Percentiles rank a stretch among this genome's conserved stretches.
phyloP scores from a whole-genome alignment of 2,113 vertebrate species.

The Aspidoscelis tigris region DNA sequence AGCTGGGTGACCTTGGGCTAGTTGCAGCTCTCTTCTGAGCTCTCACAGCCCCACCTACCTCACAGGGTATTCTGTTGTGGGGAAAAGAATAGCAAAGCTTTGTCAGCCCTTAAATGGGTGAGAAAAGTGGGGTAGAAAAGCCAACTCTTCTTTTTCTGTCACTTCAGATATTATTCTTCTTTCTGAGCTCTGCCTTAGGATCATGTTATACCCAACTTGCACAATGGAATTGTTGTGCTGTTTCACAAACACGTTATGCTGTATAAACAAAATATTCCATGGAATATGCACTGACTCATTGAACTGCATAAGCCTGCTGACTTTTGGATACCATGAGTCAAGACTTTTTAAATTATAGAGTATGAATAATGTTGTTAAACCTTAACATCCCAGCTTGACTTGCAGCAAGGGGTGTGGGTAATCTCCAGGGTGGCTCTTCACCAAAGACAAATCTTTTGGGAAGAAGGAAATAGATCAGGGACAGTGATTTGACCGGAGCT shows the following conservation, averaged over 20 bases:
- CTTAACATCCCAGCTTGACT: slow-evolving; percentile 9
- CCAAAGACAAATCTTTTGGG: slow-evolving; percentile 43
- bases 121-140: no score
- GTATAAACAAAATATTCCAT: slow-evolving; percentile 29
- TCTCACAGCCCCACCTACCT: no score
- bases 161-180: slow-evolving; percentile 23
- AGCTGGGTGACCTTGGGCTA: no score
- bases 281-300: slow-evolving; percentile 38
- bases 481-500: slow-evolving; percentile 54
- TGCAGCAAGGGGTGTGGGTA: slow-evolving; percentile 34
- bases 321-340: slow-evolving; percentile 53
- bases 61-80: no score
- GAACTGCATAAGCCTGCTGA: slow-evolving; percentile 30
- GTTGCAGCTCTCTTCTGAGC: no score
- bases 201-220: slow-evolving; percentile 27
- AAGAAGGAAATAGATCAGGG: slow-evolving; percentile 22
- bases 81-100: no score
- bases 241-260: slow-evolving; percentile 37
- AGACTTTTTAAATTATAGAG: slow-evolving; percentile 56
- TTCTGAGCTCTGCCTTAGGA: slow-evolving; percentile 58
- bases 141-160: neutral
- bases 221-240: slow-evolving; percentile 13
- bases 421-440: slow-evolving; percentile 25
- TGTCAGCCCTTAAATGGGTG: no score
- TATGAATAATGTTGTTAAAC: slow-evolving; percentile 34